A percentile compares a stretch with the other conserved stretches of the same genome.
These are phyloP conservation scores for Dryas iulia DNA, from an alignment of 1,140 invertebrate species.

Conservation along the genomic window DNA sequence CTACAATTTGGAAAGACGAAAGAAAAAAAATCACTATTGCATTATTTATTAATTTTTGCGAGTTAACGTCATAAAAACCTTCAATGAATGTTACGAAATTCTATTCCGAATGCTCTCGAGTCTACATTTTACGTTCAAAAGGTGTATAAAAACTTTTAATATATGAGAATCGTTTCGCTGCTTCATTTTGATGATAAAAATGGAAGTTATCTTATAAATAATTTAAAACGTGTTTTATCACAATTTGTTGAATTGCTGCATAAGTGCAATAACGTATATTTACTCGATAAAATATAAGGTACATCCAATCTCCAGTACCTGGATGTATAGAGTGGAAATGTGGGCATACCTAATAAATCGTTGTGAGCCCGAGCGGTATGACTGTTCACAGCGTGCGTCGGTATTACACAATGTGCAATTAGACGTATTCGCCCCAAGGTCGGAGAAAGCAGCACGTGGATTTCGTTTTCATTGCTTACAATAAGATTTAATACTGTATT, in stretches of 20 bases:
- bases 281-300: neutral
- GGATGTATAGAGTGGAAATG: neutral
- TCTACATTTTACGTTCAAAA: neutral
- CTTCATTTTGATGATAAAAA: neutral
- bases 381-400: constrained; percentile 10
- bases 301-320: neutral
- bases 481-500: constrained; percentile 9
- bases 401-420: constrained; percentile 21
- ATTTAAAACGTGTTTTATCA: neutral
- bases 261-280: neutral
- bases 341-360: constrained; percentile 16
- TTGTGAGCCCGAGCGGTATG: neutral
- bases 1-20: constrained; percentile 60
- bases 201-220: neutral
- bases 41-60: constrained; percentile 20
- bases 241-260: neutral
- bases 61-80: neutral
- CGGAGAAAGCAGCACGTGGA: constrained; percentile 15
- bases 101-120: neutral
- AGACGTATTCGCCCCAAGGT: constrained; percentile 11
- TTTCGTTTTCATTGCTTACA: constrained; percentile 16
- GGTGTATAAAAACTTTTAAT: neutral
- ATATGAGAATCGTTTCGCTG: neutral
- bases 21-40: constrained; percentile 32
- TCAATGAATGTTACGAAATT: neutral